phyloP scores from a whole-genome alignment of 2,797 vertebrate genomes.

The Spinus pinus region DNA sequence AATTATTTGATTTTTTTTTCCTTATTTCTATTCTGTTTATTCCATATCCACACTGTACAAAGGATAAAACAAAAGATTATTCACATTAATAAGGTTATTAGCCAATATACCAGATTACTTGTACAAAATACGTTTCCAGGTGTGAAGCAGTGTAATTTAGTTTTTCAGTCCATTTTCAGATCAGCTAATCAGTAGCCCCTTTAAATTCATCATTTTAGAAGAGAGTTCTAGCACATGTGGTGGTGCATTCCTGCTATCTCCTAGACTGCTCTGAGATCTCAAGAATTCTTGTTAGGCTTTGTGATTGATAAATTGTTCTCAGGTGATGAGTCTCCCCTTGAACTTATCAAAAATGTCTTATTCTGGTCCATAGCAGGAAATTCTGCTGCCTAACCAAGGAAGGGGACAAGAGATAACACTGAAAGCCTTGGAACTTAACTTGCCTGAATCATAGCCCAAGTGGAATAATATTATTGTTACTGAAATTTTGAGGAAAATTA shows the following conservation, averaged over 20 bases:
- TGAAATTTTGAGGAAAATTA: not conserved
- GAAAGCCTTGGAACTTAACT: not conserved
- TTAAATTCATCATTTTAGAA: not conserved
- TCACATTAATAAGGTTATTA: not conserved
- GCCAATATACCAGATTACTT: not conserved
- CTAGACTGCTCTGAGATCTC: not conserved
- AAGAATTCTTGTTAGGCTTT: not conserved
- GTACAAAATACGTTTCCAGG: not conserved
- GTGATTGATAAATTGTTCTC: not conserved
- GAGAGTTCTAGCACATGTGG: not conserved
- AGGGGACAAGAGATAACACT: not conserved
- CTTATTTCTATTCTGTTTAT: not conserved
- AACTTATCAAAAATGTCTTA: not conserved
- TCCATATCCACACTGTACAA: not conserved
- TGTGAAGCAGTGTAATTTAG: not conserved
- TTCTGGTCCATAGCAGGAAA: not conserved
- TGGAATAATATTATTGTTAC: not conserved
- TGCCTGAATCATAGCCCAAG: not conserved
- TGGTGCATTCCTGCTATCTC: not conserved
- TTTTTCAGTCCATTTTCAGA: not conserved
- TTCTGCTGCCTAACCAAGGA: not conserved
- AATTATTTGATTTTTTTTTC: not conserved
- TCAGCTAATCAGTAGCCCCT: not conserved
- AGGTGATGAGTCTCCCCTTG: not conserved
- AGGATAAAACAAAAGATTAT: not conserved